phyloP scores from a whole-genome alignment of 2,113 vertebrate species.

The Aptenodytes patagonicus region DNA sequence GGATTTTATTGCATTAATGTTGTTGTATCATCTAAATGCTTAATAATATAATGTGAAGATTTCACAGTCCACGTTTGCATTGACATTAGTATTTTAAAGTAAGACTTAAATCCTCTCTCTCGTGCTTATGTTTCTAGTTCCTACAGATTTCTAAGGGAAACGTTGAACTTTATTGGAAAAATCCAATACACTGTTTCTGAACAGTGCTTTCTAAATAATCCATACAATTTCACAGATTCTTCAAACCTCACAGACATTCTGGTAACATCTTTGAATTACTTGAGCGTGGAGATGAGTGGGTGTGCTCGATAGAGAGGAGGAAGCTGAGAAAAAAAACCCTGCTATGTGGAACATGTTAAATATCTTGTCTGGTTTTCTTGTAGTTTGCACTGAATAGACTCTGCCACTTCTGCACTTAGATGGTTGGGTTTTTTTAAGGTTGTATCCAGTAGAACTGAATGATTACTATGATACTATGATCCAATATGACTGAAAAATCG shows the following conservation, averaged over 20 bases:
- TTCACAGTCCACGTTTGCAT: neutral
- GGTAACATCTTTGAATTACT: constrained; percentile 18
- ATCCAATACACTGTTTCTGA: neutral
- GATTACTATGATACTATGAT: neutral
- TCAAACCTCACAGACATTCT: neutral
- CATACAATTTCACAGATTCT: neutral
- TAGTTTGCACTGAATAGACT: neutral
- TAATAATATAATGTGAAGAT: neutral
- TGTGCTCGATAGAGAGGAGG: neutral
- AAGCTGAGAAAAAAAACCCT: neutral
- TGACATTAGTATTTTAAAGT: neutral
- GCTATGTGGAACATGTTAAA: neutral
- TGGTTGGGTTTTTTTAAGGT: neutral
- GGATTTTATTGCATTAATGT: neutral
- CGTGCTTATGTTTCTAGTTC: neutral
- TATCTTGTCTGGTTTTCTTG: neutral
- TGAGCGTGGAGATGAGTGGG: neutral
- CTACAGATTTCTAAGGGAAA: neutral
- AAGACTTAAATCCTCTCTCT: neutral
- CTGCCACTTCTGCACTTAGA: neutral
- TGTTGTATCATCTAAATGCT: neutral
- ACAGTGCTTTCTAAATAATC: neutral
- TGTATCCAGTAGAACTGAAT: neutral
- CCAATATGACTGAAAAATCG: neutral
- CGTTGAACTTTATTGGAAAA: neutral